Percentiles rank a stretch among this genome's conserved stretches.
These are phyloP conservation scores for Harpalus rubripes DNA, from an alignment of 2,888 invertebrate genomes.

Conservation along the genomic window DNA sequence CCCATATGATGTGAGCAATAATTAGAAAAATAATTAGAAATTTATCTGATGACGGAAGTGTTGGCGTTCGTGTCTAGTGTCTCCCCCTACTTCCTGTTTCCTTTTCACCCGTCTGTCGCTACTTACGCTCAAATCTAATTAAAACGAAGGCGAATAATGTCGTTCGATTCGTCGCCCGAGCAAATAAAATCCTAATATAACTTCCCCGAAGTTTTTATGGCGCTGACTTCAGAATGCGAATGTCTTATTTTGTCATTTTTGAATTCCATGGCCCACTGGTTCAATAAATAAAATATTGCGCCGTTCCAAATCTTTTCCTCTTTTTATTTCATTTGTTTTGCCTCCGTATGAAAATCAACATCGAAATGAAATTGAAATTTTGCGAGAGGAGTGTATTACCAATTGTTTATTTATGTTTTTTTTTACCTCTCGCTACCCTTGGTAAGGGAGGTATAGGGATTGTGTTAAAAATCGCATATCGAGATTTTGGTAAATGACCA, in stretches of 20 bases:
- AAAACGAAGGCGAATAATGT: conserved; percentile 52
- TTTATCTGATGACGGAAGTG: conserved; percentile 5
- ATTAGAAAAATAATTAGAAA: conserved; percentile 38
- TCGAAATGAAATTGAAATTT: conserved; percentile 47
- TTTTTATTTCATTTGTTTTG: conserved; percentile 55
- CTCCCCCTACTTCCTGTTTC: conserved; percentile 4
- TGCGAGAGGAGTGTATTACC: conserved; percentile 6
- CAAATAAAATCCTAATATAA: conserved; percentile 52
- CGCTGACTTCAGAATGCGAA: conserved; percentile 34
- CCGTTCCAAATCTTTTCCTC: conserved; percentile 40
- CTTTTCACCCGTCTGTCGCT: not conserved
- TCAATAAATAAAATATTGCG: conserved; percentile 61
- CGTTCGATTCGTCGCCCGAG: conserved; percentile 31
- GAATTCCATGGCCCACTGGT: conserved; percentile 61
- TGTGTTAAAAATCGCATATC: too few relatives aligned
- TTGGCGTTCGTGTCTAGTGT: not conserved
- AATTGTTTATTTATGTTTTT: conserved; percentile 21
- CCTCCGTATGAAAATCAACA: conserved; percentile 48
- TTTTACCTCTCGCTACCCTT: too few relatives aligned
- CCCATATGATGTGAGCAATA: not conserved
- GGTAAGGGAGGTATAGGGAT: too few relatives aligned
- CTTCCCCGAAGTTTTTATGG: conserved; percentile 53
- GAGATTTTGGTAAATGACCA: too few relatives aligned
- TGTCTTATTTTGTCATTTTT: conserved; percentile 61
- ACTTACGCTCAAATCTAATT: conserved; percentile 43